Base-by-base conservation (phyloP, 2,888 invertebrate species). In the Erebia ligea region DNA sequence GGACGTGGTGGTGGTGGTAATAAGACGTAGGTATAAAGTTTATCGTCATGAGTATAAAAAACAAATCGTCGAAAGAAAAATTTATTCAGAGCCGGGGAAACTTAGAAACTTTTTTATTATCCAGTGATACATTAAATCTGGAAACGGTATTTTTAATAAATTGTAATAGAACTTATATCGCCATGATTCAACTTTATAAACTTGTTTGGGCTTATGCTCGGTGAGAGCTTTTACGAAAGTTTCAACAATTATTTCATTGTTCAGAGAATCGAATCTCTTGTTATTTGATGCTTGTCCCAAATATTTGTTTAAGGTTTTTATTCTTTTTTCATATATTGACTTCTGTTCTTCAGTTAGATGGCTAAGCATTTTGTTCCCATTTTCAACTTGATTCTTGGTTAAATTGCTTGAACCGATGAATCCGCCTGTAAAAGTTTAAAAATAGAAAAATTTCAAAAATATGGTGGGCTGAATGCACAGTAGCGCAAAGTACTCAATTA, bases 131-230 rank as follows among this genome's bases (percentile, higher is more conserved):
- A 95, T 61, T 0, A 79, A 80, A 58, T 93, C 91, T 0, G 97
- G 96, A 50, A 92, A 77, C 10, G 95, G 93, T 19, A 95, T 85
- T 78, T 90, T 94, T 77, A 97, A 95, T 25, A 97, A 83, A 67
- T 88, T 89, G 77, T 96, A 95, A 84, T 96, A 97, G 68, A 96
- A 81, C 78, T 83, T 88, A 80, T 94, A 97, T 82, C 96, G 92
- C 92, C 94, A 95, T 0, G 96, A 94, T 79, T 97, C 96, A 76
- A 95, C 95, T 88, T 95, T 95, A 80, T 97, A 97, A 9, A 95
- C 74, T 3, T 94, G 78, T 67, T 91, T 89, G 0, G 97, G 97
- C 50, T 93, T 83, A 42, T 89, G 86, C 73, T 95, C 94, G 21
- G 94, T 90, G 45, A 97, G 82, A 5, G 96, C 95, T 77, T 94